These are phyloP conservation scores for Urophycis tenuis DNA, from an alignment of 2,797 vertebrate species.

Conservation along the genomic window DNA sequence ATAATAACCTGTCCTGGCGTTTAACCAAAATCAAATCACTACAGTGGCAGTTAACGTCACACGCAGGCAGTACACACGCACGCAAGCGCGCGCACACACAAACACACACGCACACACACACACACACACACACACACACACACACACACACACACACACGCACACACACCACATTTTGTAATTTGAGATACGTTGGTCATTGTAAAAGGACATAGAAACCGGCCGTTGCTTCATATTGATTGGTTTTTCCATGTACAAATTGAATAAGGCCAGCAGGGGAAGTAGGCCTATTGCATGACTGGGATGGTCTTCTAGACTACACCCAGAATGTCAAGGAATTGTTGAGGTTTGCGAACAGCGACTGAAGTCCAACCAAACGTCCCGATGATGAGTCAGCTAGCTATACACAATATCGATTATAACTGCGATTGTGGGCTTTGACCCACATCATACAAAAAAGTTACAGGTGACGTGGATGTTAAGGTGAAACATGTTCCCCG, in stretches of 20 bases:
- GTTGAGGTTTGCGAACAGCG: not conserved
- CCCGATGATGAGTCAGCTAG: no score
- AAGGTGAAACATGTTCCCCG: no score
- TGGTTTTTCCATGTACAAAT: not conserved
- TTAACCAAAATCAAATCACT: not conserved
- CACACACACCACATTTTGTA: not conserved
- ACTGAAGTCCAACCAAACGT: no score
- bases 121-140: no score
- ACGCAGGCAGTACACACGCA: not conserved
- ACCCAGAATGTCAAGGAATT: not conserved
- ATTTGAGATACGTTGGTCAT: not conserved
- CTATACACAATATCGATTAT: not conserved
- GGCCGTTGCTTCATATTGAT: conserved; percentile 1
- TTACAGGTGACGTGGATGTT: no score
- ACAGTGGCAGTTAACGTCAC: not conserved
- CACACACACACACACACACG: not conserved
- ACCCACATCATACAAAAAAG: no score
- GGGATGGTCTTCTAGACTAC: not conserved
- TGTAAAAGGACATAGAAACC: not conserved
- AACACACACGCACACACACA: no score
- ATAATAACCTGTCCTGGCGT: not conserved
- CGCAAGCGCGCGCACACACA: no score
- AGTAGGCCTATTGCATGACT: not conserved
- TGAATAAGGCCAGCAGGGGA: not conserved
- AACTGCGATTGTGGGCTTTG: no score